Evolutionary conservation across 1,140 invertebrate genomes (phyloP).

Genomic region (Heterodera carotae): DNA sequence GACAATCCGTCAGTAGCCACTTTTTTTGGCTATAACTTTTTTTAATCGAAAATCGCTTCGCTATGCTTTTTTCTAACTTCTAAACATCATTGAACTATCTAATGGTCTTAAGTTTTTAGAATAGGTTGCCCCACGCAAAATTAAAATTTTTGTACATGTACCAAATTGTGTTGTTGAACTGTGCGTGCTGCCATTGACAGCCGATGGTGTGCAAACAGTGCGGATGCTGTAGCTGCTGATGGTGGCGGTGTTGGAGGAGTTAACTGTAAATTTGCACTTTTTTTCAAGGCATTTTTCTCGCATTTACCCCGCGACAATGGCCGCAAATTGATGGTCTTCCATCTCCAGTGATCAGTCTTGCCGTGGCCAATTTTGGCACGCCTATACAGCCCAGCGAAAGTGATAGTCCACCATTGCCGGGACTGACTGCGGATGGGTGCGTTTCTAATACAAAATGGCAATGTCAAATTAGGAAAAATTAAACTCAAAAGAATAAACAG

Average conservation of each 20-base stretch:
- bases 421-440: not conserved
- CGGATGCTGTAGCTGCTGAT: constrained; percentile 1
- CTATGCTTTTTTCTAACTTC: no score
- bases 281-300: not conserved
- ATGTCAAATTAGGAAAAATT: not conserved
- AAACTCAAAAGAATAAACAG: constrained; percentile 16
- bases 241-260: not conserved
- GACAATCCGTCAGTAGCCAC: no score
- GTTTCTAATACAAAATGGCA: not conserved
- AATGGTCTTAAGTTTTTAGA: no score
- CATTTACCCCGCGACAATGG: not conserved
- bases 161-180: not conserved
- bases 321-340: not conserved
- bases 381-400: not conserved
- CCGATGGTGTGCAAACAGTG: not conserved
- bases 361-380: not conserved
- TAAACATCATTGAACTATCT: no score
- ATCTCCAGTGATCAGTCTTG: not conserved
- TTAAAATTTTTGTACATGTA: no score
- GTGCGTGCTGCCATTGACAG: constrained; percentile 3
- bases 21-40: no score
- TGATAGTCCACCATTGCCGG: not conserved
- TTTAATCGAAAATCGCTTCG: no score
- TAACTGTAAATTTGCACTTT: not conserved
- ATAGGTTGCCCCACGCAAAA: not conserved